Base-by-base conservation (phyloP, 2,888 invertebrate genomes). In the Seladonia tumulorum region DNA sequence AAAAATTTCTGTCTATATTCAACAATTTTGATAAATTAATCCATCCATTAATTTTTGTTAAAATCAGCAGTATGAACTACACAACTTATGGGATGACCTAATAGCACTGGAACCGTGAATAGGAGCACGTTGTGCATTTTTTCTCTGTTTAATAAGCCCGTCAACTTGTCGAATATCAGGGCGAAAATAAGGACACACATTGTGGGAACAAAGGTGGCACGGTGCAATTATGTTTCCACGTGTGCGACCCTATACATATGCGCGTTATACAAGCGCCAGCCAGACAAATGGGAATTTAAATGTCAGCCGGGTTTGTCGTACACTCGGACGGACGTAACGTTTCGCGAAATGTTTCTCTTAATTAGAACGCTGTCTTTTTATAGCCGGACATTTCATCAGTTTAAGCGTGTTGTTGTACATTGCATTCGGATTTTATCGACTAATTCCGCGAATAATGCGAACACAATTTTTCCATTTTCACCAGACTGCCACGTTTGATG, bases 291-390 rank as follows among this genome's bases (percentile, higher is more conserved):
- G 57, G 47, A 29, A 39, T 49, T 47, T 76, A 83, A 85, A 70
- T 76, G 68, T 76, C 79, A 84, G 79, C 76, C 53, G 79, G 74
- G 73, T 76, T 85, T 79, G 79, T 18, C 45, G n/a, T 16, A 66
- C 25, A 60, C 25, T 22, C 57, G 57, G 57, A 12, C 22, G 39
- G 49, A 35, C 47, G 35, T 60, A 22, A 63, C 29, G 57, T 53
- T 42, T 39, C 53, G 14, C 10, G 79, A 57, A 73, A 83, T 76
- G 53, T 79, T 45, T 25, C 18, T 68, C 29, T 53, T 66, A 85
- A 85, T 83, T 76, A 76, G 73, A 73, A 25, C 57, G 29, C 7
- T 60, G 42, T 29, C 39, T 42, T 35, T 57, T 16, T 71, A 73
- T 39, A 78, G 73, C 57, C 53, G 49, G 29, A 60, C 16, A 14